These are phyloP conservation scores for Ifrita kowaldi DNA, from an alignment of 2,113 vertebrate genomes.

Conservation along the genomic window DNA sequence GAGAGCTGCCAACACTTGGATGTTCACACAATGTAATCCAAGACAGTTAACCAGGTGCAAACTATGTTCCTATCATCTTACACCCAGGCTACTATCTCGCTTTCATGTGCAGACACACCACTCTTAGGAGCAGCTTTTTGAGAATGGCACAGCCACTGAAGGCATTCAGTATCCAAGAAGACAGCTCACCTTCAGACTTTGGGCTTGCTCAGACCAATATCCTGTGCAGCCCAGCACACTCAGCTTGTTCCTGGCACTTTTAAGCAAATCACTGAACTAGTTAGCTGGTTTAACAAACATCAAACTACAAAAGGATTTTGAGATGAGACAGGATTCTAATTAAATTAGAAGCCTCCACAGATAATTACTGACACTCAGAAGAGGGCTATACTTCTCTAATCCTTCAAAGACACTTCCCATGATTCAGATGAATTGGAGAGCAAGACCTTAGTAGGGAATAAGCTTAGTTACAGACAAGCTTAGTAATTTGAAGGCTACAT, in stretches of 20 bases:
- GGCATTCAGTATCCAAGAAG: background rate
- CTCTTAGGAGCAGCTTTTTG: background rate
- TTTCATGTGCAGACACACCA: background rate
- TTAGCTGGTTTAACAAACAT: background rate
- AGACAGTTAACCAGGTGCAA: background rate
- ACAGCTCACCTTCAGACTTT: background rate
- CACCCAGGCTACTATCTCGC: background rate
- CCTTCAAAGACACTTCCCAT: background rate
- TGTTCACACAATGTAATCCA: background rate
- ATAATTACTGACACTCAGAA: background rate
- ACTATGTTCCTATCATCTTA: background rate
- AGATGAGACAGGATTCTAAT: background rate
- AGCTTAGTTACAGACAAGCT: background rate
- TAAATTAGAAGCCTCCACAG: background rate
- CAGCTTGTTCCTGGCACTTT: background rate
- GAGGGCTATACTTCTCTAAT: background rate
- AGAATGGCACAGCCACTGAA: background rate
- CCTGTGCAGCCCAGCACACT: background rate
- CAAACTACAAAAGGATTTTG: background rate
- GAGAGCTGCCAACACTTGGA: background rate
- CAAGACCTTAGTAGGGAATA: background rate
- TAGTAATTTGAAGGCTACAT: background rate
- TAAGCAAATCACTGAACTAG: background rate
- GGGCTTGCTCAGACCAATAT: background rate
- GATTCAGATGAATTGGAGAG: background rate